Evolutionary conservation across 2,888 invertebrate species (phyloP).

Genomic region (Frankliniella intonsa): DNA sequence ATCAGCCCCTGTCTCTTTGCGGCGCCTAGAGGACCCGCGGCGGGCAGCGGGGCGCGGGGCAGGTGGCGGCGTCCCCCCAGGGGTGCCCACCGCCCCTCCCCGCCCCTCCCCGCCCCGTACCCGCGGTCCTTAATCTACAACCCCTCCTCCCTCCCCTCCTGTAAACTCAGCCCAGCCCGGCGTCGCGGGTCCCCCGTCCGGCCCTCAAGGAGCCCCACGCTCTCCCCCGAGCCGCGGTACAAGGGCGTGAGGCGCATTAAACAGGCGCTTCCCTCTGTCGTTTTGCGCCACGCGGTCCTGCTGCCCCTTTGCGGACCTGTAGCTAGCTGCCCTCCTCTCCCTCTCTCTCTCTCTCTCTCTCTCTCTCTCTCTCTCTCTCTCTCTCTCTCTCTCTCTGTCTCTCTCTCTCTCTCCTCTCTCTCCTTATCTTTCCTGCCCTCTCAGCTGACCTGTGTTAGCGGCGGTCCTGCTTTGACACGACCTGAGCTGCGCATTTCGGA

Average conservation of each 20-base stretch:
- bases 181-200: not conserved
- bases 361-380: conserved; percentile 29
- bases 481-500: no score
- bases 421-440: not conserved
- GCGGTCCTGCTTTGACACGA: no score
- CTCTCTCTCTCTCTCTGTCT: conserved; percentile 20
- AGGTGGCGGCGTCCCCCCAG: not conserved
- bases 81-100: not conserved
- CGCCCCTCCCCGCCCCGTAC: not conserved
- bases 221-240: not conserved
- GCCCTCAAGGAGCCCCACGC: not conserved
- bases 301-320: conserved; percentile 17
- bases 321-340: conserved; percentile 29
- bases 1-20: no score
- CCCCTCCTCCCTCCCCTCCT: not conserved
- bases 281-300: not conserved
- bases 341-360: conserved; percentile 31
- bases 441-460: no score
- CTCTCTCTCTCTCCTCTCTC: not conserved
- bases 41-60: not conserved
- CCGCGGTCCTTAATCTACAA: not conserved
- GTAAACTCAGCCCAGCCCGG: not conserved
- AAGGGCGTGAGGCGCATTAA: no score
- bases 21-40: no score
- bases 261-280: not conserved